phyloP scores from a whole-genome alignment of 2,113 vertebrate genomes.

The Numida meleagris region DNA sequence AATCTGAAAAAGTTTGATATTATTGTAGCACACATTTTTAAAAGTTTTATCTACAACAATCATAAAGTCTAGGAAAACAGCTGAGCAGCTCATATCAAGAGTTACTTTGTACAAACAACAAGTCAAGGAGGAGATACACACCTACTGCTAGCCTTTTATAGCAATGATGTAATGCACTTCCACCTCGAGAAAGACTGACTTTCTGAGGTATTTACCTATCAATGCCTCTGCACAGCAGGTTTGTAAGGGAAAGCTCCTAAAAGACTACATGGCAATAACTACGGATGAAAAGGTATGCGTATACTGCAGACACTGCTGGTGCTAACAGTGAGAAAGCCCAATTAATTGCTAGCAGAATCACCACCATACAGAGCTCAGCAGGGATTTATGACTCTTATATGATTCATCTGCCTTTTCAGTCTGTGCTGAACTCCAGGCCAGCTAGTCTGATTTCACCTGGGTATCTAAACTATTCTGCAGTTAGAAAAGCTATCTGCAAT shows the following conservation, averaged over 20 bases:
- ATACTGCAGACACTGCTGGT: neutral
- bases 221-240: neutral
- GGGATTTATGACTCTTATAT: neutral
- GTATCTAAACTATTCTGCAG: neutral
- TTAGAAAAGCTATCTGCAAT: neutral
- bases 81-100: neutral
- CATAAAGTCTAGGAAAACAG: neutral
- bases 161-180: neutral
- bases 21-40: neutral
- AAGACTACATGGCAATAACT: neutral
- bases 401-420: neutral
- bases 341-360: neutral
- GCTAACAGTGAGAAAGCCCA: neutral
- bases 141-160: neutral
- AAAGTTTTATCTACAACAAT: neutral
- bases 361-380: neutral
- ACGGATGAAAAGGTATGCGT: accelerated
- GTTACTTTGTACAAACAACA: neutral
- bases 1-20: constrained; percentile 80
- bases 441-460: neutral
- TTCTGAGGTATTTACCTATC: neutral
- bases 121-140: neutral
- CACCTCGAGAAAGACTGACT: neutral
- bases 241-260: neutral
- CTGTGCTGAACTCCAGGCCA: neutral